Base-by-base conservation (phyloP, 2,888 invertebrate species). In the Camptogramma bilineatum region DNA sequence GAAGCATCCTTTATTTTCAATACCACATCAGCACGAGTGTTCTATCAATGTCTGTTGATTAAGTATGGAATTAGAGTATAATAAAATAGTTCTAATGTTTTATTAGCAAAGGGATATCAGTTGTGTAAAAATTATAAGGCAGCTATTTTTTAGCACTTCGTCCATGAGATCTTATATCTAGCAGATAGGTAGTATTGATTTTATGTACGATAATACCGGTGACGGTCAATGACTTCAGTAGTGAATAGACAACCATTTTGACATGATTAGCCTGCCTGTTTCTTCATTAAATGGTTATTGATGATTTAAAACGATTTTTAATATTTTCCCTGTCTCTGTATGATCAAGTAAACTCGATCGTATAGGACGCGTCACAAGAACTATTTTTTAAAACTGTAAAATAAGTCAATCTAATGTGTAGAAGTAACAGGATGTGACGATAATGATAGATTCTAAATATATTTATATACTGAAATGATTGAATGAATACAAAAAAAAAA, bases 211-310 rank as follows among this genome's bases (percentile, higher is more conserved):
- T 58, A 59, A 66, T 53, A 62, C 60, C 61, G 51, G 66, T 68
- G 55, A 62, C 39, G 31, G 76, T 78, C 74, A 18, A 79, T 84
- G 85, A 89, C 84, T 83, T 85, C 81, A 62, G 71, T 70, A 69
- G 74, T 65, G 73, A 73, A 73, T 75, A 75, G 66, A 69, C 72
- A 68, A 73, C 68, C 47, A 64, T 67, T 77, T 80, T 83, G 86
- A 88, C 86, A 82, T 80, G 73, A 81, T 82, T 86, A 80, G 84
- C 85, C 86, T 85, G 84, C 81, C 83, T 86, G 84, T 86, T 84
- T 76, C 83, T 76, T 82, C 74, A 90, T 82, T 89, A 90, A 84
- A 73, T 50, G 61, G 56, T 65, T 59, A 64, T 87, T 80, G 75
- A 79, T 81, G 78, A 80, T 80, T 79, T 71, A 75, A 73, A 70